Conservation (phyloP, 2,888 invertebrate species). For the Allacma fusca region DNA sequence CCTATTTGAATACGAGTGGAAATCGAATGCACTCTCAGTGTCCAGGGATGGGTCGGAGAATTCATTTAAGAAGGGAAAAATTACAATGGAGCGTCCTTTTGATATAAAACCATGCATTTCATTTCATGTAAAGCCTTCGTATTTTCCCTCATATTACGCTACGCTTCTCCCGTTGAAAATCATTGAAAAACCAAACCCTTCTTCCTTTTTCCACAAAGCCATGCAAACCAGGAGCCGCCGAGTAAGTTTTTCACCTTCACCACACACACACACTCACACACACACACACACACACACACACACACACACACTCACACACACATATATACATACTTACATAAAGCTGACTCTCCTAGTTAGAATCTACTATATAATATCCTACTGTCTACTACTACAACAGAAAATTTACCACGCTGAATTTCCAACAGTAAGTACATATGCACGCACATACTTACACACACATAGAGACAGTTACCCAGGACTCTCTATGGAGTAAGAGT, state of each 20-base stretch:
- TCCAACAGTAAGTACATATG: too few relatives aligned
- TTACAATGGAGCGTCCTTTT: conserved; percentile 37
- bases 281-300: too few relatives aligned
- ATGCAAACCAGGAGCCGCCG: conserved; percentile 36
- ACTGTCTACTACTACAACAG: too few relatives aligned
- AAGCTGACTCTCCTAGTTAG: too few relatives aligned
- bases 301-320: too few relatives aligned
- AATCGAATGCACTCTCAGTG: too few relatives aligned
- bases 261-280: conserved; percentile 22
- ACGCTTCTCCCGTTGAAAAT: conserved; percentile 35
- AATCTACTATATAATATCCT: too few relatives aligned
- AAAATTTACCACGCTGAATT: too few relatives aligned
- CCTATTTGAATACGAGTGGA: conserved; percentile 2
- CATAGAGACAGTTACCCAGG: too few relatives aligned
- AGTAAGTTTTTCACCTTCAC: conserved; percentile 27
- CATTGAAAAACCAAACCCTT: conserved; percentile 13
- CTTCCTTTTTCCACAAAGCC: conserved; percentile 13
- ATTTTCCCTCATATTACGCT: conserved; percentile 14
- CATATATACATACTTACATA: too few relatives aligned
- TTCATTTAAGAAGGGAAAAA: conserved; percentile 16
- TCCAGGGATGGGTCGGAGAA: not conserved
- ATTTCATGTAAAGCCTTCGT: conserved; percentile 25
- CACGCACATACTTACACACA: too few relatives aligned
- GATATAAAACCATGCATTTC: conserved; percentile 38
- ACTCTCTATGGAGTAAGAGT: too few relatives aligned